Conservation (phyloP, 2,113 vertebrate species). For the Hippocampus comes region DNA sequence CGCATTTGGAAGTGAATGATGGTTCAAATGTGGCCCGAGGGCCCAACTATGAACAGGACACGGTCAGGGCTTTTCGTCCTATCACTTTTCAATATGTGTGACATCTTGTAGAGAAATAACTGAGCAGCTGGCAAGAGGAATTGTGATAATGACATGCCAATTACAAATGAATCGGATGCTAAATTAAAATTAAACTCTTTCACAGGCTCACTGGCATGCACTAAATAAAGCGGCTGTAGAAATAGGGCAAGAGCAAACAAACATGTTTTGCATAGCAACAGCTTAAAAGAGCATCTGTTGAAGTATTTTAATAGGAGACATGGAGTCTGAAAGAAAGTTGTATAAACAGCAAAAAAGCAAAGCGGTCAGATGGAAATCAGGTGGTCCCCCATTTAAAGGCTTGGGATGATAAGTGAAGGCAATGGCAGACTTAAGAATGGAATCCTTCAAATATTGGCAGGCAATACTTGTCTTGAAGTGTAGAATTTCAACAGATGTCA, state of each 20-base stretch:
- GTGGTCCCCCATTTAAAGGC: conserved; percentile 3
- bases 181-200: neutral
- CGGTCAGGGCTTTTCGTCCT: neutral
- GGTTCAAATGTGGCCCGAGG: neutral
- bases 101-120: neutral
- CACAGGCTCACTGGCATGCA: neutral
- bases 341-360: neutral
- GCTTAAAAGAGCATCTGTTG: conserved; percentile 1
- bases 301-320: conserved; percentile 7
- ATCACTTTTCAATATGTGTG: neutral
- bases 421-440: neutral
- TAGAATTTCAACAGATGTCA: neutral
- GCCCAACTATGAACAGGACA: neutral
- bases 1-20: conserved; percentile 3
- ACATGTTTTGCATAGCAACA: neutral
- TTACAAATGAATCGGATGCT: neutral
- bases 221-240: neutral
- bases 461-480: neutral
- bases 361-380: neutral
- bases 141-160: neutral
- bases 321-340: conserved; percentile 2
- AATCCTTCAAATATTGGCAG: neutral
- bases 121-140: neutral
- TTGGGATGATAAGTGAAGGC: neutral
- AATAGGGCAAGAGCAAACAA: too few species aligned